Percentiles rank a stretch among this genome's conserved stretches.
phyloP scores from a whole-genome alignment of 2,113 vertebrate species.

The Chionomys nivalis region DNA sequence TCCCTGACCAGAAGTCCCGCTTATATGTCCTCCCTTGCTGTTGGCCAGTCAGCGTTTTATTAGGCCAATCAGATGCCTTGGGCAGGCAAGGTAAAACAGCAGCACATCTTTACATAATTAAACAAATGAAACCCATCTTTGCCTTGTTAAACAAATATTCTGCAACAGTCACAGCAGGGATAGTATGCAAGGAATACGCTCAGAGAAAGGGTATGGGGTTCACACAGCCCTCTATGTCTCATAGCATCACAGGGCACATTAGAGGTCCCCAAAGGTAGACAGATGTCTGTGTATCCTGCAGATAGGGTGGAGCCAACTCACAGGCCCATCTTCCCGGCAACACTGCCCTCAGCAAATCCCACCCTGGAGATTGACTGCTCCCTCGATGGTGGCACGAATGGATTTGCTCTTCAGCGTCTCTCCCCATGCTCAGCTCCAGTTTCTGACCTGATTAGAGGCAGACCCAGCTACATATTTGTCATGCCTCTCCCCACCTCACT shows the following conservation, averaged over 20 bases:
- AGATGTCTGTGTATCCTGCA: background rate
- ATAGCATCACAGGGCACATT: background rate
- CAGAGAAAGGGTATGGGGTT: background rate
- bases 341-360: background rate
- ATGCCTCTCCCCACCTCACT: background rate
- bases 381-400: background rate
- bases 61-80: background rate
- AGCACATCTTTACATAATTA: background rate
- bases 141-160: background rate
- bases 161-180: background rate
- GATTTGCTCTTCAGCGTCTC: background rate
- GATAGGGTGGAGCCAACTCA: background rate
- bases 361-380: background rate
- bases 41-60: background rate
- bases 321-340: rapidly evolving
- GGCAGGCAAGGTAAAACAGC: background rate
- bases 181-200: background rate
- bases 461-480: background rate
- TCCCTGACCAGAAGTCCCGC: background rate
- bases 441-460: background rate
- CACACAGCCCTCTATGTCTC: background rate
- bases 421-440: background rate
- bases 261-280: background rate
- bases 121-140: background rate
- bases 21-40: background rate